Base-by-base conservation (phyloP, 92 coral and sea anemone genomes). In the Epizoanthus illoricatus region DNA sequence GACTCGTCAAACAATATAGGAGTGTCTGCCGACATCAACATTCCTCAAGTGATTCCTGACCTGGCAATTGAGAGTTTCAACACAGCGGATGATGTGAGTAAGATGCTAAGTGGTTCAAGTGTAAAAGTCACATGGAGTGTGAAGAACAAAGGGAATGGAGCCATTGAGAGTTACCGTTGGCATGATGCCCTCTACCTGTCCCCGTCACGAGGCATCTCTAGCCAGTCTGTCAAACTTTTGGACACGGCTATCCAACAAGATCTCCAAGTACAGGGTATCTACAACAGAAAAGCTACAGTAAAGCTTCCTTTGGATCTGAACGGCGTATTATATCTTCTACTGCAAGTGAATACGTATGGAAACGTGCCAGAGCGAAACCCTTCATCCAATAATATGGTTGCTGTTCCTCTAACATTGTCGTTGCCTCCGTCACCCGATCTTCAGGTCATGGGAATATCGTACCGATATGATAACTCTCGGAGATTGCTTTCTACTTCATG, bases 21-120 rank as follows among this genome's bases (percentile, higher is more conserved):
- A 23, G 69, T 73, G 71, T 71, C 88, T 7, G 55, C 15, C 11
- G 76, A 65, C 20, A 42, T 89, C 7, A 40, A n/a, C 5, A 36
- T 91, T 33, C 92, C 94, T 23, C 87, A 28, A 43, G 84, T 89
- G 28, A 42, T 79, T 21, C 90, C 94, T 1, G 92, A 91, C 78
- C 81, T 91, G 19, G 88, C 43, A 1, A 81, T 86, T 13, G 71
- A 76, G 59, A 85, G 71, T 24, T 62, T 91, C 36, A 74, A 68
- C 9, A n/a, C 90, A 66, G 58, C 20, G 67, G 36, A 78, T 52
- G 41, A 49, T 4, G n/a, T 64, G 49, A 52, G 40, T 6, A 71
- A 63, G 5, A 7, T 86, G 2, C 57, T 74, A 39, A 86, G 92
- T 23, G 94, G 87, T 13, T 72, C 87, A 13, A 36, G 33, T 5